These are phyloP conservation scores for Miichthys miiuy DNA, from an alignment of 2,797 vertebrate species.

Conservation along the genomic window DNA sequence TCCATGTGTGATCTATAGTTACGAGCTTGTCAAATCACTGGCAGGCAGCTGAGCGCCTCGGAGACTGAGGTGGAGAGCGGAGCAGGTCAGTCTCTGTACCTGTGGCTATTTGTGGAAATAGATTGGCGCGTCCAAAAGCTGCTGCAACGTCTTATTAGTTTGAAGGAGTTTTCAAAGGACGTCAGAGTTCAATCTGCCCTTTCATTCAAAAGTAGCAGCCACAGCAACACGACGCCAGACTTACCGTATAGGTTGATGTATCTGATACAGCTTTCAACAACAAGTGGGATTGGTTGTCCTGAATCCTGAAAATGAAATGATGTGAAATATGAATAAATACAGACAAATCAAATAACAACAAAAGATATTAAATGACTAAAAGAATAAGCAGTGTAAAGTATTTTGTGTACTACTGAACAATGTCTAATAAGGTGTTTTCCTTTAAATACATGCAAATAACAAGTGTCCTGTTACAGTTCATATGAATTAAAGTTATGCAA, in stretches of 20 bases:
- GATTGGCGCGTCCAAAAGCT: constrained; percentile 41
- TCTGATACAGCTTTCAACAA: constrained; percentile 97
- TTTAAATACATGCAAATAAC: neutral
- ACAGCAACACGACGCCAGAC: constrained; percentile 46
- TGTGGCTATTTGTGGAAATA: constrained; percentile 56
- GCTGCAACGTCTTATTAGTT: constrained; percentile 42
- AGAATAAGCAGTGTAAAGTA: neutral
- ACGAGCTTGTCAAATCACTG: constrained; percentile 61
- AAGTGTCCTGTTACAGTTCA: neutral
- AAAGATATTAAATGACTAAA: neutral
- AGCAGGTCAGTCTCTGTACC: constrained; percentile 51
- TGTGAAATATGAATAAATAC: constrained; percentile 17
- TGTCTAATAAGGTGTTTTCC: neutral
- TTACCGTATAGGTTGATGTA: constrained; percentile 99
- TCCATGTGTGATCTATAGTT: constrained; percentile 66
- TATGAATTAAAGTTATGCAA: neutral
- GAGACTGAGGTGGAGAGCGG: constrained; percentile 30
- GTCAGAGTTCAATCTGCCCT: constrained; percentile 21
- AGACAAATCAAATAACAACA: constrained; percentile 13
- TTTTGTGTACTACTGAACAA: neutral
- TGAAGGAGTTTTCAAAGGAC: constrained; percentile 33
- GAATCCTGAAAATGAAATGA: constrained; percentile 86
- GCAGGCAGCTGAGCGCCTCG: constrained; percentile 47
- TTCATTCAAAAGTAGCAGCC: constrained; percentile 10
- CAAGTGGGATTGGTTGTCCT: constrained; percentile 94